These are phyloP conservation scores for Balaeniceps rex DNA, from an alignment of 2,113 vertebrate genomes.

Conservation along the genomic window DNA sequence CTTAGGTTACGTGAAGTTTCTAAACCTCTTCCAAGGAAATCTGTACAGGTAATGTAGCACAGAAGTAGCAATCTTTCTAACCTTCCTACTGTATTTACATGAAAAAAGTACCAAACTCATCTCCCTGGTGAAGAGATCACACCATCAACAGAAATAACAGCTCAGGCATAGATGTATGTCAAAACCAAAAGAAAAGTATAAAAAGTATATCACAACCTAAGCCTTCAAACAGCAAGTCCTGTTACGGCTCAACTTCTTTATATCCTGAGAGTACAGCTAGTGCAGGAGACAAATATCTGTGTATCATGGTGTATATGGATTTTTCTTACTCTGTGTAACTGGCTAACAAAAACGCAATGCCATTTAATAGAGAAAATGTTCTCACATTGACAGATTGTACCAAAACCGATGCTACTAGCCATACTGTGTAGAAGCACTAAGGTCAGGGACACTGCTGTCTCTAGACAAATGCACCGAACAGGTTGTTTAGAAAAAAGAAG, in stretches of 20 bases:
- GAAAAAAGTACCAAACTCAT: neutral
- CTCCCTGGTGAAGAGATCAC: neutral
- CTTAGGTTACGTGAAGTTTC: neutral
- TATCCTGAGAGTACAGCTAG: neutral
- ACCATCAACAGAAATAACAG: neutral
- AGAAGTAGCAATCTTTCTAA: neutral
- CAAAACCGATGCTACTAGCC: neutral
- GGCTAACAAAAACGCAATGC: neutral
- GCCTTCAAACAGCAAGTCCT: neutral
- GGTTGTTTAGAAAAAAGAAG: neutral
- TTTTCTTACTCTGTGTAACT: neutral
- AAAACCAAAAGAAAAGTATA: neutral
- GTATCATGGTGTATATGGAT: neutral
- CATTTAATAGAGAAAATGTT: neutral
- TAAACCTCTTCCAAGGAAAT: neutral
- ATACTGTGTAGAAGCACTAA: neutral
- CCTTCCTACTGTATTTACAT: neutral
- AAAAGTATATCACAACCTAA: neutral
- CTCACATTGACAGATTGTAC: neutral
- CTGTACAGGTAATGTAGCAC: neutral
- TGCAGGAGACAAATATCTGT: neutral
- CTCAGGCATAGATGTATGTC: neutral
- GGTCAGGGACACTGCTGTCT: neutral
- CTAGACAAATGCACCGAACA: neutral
- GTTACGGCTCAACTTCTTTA: neutral